Conservation (phyloP, 2,888 invertebrate species). For the Diachrysia chrysitis region DNA sequence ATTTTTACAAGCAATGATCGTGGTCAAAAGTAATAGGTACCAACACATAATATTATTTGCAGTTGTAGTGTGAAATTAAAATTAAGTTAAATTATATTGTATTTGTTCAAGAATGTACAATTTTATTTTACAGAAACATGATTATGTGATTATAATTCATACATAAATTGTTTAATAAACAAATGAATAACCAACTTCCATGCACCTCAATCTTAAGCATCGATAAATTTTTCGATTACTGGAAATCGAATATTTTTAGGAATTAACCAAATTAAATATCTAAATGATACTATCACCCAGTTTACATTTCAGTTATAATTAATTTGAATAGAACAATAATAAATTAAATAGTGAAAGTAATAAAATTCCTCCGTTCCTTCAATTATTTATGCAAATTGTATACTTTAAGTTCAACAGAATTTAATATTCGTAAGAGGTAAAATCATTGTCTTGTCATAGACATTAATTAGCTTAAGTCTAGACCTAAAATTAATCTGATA, state of each 20-base stretch:
- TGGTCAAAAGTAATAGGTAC: slow-evolving; percentile 3
- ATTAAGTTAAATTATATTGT: slow-evolving; percentile 1
- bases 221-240: too few relatives aligned
- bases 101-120: slow-evolving; percentile 4
- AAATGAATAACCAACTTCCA: not conserved
- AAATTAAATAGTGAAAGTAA: too few relatives aligned
- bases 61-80: slow-evolving; percentile 1
- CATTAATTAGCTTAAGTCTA: slow-evolving; percentile 1
- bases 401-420: not conserved
- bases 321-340: too few relatives aligned
- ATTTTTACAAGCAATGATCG: not conserved
- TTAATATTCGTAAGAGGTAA: not conserved
- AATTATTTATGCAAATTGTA: not conserved
- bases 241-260: too few relatives aligned
- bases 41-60: slow-evolving; percentile 1
- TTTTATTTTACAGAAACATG: not conserved
- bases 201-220: not conserved
- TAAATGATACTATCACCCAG: too few relatives aligned
- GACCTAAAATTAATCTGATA: not conserved
- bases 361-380: too few relatives aligned
- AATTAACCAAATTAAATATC: too few relatives aligned
- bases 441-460: not conserved
- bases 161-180: too few relatives aligned
- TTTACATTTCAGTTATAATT: too few relatives aligned
- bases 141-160: too few relatives aligned